A percentile compares a stretch with the other conserved stretches of the same genome.
These are phyloP conservation scores for Eucriotettix oculatus DNA, from an alignment of 2,888 invertebrate species.

Conservation along the genomic window DNA sequence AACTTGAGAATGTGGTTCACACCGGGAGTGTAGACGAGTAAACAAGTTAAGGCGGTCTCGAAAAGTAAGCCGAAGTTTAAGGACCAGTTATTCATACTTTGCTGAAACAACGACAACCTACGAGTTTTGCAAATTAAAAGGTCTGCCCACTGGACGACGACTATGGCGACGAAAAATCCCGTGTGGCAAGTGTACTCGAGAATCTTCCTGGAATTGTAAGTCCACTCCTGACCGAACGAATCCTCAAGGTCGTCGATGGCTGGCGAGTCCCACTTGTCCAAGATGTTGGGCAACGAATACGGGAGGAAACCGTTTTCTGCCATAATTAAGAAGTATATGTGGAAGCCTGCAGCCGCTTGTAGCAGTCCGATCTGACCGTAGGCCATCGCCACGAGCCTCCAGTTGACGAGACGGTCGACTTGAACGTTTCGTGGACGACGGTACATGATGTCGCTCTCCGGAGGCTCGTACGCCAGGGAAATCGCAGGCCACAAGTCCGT, in stretches of 20 bases:
- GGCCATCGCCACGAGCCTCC: slow-evolving; percentile 4
- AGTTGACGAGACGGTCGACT: slow-evolving; percentile 5
- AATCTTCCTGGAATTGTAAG: neutral
- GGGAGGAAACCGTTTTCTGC: slow-evolving; percentile 7
- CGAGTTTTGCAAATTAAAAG: slow-evolving; percentile 9
- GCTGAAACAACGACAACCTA: slow-evolving; percentile 5
- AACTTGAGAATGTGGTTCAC: neutral
- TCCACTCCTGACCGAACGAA: slow-evolving; percentile 8
- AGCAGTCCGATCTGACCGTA: slow-evolving; percentile 8
- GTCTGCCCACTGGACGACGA: slow-evolving; percentile 5
- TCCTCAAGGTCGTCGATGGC: slow-evolving; percentile 50
- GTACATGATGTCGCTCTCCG: slow-evolving; percentile 12
- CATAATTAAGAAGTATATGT: slow-evolving; percentile 7
- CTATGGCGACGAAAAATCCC: slow-evolving; percentile 6
- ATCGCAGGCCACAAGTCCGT: slow-evolving; percentile 23
- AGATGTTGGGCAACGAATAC: neutral
- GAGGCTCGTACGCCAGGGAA: slow-evolving; percentile 13
- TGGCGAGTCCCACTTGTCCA: slow-evolving; percentile 23
- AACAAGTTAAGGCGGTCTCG: neutral
- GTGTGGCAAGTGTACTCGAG: slow-evolving; percentile 7
- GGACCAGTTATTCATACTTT: slow-evolving; percentile 5
- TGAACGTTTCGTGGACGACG: slow-evolving; percentile 7
- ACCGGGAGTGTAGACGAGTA: slow-evolving; percentile 5
- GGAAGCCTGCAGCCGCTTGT: slow-evolving; percentile 8
- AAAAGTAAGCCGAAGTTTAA: slow-evolving; percentile 4